phyloP scores from a whole-genome alignment of 2,113 vertebrate species.

The Puntigrus tetrazona region DNA sequence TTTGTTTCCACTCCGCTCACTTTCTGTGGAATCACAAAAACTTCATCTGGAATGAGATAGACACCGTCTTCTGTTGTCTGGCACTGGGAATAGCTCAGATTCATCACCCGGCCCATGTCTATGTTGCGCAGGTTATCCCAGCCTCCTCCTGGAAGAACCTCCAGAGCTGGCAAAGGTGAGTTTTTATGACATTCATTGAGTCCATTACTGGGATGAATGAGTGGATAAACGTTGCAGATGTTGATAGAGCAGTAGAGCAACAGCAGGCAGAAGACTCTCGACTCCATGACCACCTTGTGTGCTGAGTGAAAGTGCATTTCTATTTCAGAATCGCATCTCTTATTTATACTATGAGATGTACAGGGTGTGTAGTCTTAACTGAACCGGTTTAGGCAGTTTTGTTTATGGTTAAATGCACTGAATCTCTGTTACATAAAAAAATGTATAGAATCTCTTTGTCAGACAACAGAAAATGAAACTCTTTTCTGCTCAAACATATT shows the following conservation, averaged over 20 bases:
- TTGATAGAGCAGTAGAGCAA: constrained; percentile 51
- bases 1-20: constrained; percentile 82
- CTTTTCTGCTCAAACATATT: not conserved
- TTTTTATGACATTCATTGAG: constrained; percentile 73
- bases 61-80: not conserved
- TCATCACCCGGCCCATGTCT: not conserved
- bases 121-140: constrained; percentile 71
- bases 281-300: constrained; percentile 53
- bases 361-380: not conserved
- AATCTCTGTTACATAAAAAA: too few relatives aligned
- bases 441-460: too few relatives aligned
- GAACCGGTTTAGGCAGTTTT: not conserved
- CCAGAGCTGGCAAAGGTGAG: constrained; percentile 73
- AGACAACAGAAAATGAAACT: not conserved
- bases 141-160: constrained; percentile 87
- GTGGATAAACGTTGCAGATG: constrained; percentile 44
- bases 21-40: constrained; percentile 85
- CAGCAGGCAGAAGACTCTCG: constrained; percentile 42
- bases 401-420: too few relatives aligned
- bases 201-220: constrained; percentile 61
- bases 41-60: constrained; percentile 82
- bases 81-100: not conserved
- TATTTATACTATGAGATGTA: not conserved
- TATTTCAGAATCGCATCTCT: too few relatives aligned
- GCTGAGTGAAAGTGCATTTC: not conserved